phyloP scores from a whole-genome alignment of 2,113 vertebrate species.

The Madoqua kirkii region DNA sequence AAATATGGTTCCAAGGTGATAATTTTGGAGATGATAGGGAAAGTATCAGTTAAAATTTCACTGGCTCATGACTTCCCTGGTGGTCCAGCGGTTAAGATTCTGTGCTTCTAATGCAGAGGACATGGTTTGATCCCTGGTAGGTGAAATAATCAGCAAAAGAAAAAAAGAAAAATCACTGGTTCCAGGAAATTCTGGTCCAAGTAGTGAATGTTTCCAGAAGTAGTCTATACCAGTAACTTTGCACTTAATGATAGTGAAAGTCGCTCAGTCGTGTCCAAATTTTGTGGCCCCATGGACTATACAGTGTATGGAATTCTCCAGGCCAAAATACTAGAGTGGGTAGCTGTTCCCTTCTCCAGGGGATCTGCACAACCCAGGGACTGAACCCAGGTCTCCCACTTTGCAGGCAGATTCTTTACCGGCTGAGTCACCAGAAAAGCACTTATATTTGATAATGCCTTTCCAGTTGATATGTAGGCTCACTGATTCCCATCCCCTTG shows the following conservation, averaged over 20 bases:
- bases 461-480: background rate
- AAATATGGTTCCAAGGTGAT: background rate
- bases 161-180: background rate
- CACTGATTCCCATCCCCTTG: background rate
- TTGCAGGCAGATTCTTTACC: background rate
- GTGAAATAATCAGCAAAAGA: background rate
- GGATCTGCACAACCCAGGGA: background rate
- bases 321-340: background rate
- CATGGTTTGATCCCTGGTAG: background rate
- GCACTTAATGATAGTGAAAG: background rate
- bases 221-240: background rate
- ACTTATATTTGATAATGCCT: background rate
- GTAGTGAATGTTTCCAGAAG: background rate
- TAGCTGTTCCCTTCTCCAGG: background rate
- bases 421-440: background rate
- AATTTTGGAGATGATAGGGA: background rate
- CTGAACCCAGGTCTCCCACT: background rate
- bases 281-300: background rate
- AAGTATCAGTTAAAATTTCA: background rate
- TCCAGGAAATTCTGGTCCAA: background rate
- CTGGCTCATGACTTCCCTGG: background rate
- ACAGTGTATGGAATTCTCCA: background rate
- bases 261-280: accelerated
- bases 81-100: background rate
- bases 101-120: background rate